phyloP scores from a whole-genome alignment of 1,140 invertebrate genomes.

The Arctopsyche grandis region DNA sequence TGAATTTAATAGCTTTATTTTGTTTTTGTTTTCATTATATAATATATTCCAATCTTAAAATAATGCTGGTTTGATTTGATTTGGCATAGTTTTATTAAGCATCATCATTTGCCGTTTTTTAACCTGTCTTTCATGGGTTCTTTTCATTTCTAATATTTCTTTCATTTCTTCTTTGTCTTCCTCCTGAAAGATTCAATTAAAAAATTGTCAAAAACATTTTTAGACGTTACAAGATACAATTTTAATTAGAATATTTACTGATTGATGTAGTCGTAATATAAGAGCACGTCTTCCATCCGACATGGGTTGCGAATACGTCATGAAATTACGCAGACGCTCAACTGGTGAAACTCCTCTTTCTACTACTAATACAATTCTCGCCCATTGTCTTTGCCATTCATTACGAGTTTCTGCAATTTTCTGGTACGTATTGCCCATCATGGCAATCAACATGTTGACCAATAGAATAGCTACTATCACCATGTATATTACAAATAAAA shows the following conservation, averaged over 20 bases:
- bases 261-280: slow-evolving; percentile 85
- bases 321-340: slow-evolving; percentile 84
- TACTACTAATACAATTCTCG: slow-evolving; percentile 94
- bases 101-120: slow-evolving; percentile 70
- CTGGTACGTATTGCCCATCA: slow-evolving; percentile 99
- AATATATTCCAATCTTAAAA: slow-evolving; percentile 43
- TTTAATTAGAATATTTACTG: slow-evolving; percentile 66
- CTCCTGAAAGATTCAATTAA: slow-evolving; percentile 69
- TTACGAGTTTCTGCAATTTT: slow-evolving; percentile 97
- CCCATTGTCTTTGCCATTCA: slow-evolving; percentile 99
- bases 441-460: slow-evolving; percentile 99
- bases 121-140: slow-evolving; percentile 80
- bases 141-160: slow-evolving; percentile 90
- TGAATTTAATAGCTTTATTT: background rate
- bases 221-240: background rate
- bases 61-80: slow-evolving; percentile 42
- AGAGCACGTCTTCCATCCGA: slow-evolving; percentile 89
- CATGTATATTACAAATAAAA: slow-evolving; percentile 96
- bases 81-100: slow-evolving; percentile 33
- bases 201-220: background rate
- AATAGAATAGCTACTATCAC: slow-evolving; percentile 93
- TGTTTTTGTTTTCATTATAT: background rate
- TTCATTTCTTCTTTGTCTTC: slow-evolving; percentile 94
- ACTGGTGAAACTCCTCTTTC: slow-evolving; percentile 92
- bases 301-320: slow-evolving; percentile 95